Evolutionary conservation across 2,113 vertebrate genomes (phyloP).

Genomic region (Turnix velox): DNA sequence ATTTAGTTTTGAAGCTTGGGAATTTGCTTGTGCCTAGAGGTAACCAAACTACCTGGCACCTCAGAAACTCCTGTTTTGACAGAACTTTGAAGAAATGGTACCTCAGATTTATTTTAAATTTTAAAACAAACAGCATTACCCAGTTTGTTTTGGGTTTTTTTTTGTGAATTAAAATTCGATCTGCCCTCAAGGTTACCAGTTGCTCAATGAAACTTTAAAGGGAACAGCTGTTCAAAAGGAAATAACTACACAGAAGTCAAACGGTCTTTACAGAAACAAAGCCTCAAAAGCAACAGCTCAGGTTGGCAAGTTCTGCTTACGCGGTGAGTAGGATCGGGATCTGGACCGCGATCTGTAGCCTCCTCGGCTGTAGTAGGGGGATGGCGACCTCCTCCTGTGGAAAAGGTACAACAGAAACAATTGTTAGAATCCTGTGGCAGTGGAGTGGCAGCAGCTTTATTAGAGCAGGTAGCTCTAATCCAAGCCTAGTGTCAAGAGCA

Average conservation of each 20-base stretch:
- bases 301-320: constrained; percentile 70
- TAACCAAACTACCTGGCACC: neutral
- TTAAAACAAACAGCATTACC: neutral
- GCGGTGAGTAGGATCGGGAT: constrained; percentile 93
- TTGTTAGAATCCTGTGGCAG: neutral
- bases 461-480: neutral
- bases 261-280: neutral
- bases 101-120: neutral
- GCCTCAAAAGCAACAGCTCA: neutral
- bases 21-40: neutral
- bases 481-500: neutral
- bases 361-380: constrained; percentile 90
- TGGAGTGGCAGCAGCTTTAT: neutral
- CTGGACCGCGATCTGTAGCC: constrained; percentile 91
- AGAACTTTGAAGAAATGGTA: neutral
- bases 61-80: neutral
- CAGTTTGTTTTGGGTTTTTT: neutral
- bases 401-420: neutral
- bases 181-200: neutral
- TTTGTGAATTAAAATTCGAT: neutral
- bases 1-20: neutral
- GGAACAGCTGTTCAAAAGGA: neutral
- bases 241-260: rapidly evolving
- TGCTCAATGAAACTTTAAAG: neutral
- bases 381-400: constrained; percentile 90